Conservation (phyloP, 2,113 vertebrate genomes). For the Psophia crepitans region DNA sequence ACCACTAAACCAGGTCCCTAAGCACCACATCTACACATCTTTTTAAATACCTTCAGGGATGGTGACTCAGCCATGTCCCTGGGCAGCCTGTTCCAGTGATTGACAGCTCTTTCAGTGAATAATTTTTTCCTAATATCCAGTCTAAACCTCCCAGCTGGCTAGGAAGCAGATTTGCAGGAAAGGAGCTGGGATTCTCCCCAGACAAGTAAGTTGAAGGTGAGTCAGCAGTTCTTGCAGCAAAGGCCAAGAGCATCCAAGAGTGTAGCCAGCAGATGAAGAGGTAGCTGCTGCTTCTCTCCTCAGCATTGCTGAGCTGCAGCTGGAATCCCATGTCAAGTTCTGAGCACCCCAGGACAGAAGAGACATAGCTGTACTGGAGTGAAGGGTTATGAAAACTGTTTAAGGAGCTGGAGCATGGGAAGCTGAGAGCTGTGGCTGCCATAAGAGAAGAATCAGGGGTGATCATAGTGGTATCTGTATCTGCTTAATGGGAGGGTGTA, state of each 20-base stretch:
- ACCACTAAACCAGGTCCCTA: too few relatives aligned
- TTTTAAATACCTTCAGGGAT: too few relatives aligned
- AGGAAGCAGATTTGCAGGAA: background rate
- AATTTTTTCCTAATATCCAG: too few relatives aligned
- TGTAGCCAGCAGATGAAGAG: background rate
- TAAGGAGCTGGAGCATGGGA: background rate
- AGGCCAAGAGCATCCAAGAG: background rate
- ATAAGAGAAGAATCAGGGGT: background rate
- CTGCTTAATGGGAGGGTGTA: background rate
- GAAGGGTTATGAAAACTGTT: background rate
- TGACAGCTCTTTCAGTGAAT: too few relatives aligned
- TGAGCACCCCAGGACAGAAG: background rate
- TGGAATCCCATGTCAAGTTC: rapidly evolving
- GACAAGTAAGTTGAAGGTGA: background rate
- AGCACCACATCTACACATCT: too few relatives aligned
- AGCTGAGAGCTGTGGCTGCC: background rate
- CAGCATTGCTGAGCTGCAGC: background rate
- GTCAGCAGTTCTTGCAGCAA: background rate
- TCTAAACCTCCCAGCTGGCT: background rate
- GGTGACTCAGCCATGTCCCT: too few relatives aligned
- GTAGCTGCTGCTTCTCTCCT: background rate
- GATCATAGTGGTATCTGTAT: background rate
- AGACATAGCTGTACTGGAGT: background rate
- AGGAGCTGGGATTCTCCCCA: background rate
- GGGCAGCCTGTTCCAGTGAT: too few relatives aligned